phyloP scores from a whole-genome alignment of 2,797 vertebrate genomes.

The Anguilla marmorata region DNA sequence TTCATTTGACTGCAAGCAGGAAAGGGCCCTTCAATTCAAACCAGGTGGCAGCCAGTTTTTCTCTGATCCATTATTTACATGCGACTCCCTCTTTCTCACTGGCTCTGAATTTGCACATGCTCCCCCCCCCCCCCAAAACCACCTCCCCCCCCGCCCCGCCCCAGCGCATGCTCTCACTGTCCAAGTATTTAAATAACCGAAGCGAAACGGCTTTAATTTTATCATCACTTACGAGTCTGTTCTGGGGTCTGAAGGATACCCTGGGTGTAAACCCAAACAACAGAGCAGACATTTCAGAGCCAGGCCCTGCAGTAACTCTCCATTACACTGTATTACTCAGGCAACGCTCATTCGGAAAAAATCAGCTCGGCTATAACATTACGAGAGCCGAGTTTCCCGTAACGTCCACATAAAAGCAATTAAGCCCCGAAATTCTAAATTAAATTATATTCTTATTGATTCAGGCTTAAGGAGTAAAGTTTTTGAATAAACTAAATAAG shows the following conservation, averaged over 20 bases:
- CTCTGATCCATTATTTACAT: conserved; percentile 60
- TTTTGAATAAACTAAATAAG: neutral
- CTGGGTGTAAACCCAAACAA: conserved; percentile 50
- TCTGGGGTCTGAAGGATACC: conserved; percentile 71
- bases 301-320: conserved; percentile 56
- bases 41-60: conserved; percentile 55
- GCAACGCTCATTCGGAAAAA: conserved; percentile 50
- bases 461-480: neutral
- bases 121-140: neutral
- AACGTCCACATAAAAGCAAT: conserved; percentile 32
- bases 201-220: conserved; percentile 75
- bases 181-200: conserved; percentile 72
- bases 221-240: conserved; percentile 64
- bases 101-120: conserved; percentile 64
- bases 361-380: conserved; percentile 58
- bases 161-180: conserved; percentile 72
- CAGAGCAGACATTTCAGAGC: conserved; percentile 64
- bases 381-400: conserved; percentile 56
- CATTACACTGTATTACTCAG: conserved; percentile 59
- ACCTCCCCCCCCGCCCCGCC: conserved; percentile 61
- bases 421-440: conserved; percentile 22
- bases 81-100: conserved; percentile 46
- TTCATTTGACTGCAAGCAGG: conserved; percentile 32
- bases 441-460: conserved; percentile 10
- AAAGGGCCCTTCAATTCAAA: conserved; percentile 48